phyloP scores from a whole-genome alignment of 2,113 vertebrate species.

The Coptodon rendalli region DNA sequence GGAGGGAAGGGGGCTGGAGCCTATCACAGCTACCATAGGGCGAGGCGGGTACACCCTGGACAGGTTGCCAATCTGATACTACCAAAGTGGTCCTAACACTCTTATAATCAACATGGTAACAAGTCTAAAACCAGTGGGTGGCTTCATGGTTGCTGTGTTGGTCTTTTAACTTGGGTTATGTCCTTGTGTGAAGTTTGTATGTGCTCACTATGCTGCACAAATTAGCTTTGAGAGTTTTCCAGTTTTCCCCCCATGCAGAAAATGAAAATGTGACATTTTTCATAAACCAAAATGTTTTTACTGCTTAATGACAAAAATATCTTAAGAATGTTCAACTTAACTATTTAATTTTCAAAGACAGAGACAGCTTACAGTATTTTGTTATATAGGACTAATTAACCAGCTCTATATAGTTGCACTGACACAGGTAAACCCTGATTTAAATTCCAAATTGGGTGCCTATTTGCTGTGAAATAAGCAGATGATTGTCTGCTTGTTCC shows the following conservation, averaged over 20 bases:
- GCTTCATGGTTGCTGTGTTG: not conserved
- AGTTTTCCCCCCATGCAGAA: not conserved
- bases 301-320: not conserved
- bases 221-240: not conserved
- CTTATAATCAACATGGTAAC: not conserved
- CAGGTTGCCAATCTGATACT: not conserved
- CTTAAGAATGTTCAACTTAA: not conserved
- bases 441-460: not conserved
- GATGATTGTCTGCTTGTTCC: not conserved
- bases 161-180: not conserved
- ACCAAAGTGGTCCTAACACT: not conserved
- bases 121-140: not conserved
- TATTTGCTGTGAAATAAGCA: not conserved
- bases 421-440: not conserved
- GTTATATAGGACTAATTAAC: not conserved
- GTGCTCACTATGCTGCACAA: not conserved
- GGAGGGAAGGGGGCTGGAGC: not conserved
- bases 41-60: not conserved
- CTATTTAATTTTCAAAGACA: not conserved
- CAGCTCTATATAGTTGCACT: not conserved
- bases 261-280: not conserved
- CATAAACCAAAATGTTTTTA: not conserved
- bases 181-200: not conserved
- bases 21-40: not conserved
- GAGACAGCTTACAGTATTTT: not conserved